These are phyloP conservation scores for Drosophila pseudotalamancana DNA, from an alignment of 2,888 invertebrate species.

Conservation along the genomic window DNA sequence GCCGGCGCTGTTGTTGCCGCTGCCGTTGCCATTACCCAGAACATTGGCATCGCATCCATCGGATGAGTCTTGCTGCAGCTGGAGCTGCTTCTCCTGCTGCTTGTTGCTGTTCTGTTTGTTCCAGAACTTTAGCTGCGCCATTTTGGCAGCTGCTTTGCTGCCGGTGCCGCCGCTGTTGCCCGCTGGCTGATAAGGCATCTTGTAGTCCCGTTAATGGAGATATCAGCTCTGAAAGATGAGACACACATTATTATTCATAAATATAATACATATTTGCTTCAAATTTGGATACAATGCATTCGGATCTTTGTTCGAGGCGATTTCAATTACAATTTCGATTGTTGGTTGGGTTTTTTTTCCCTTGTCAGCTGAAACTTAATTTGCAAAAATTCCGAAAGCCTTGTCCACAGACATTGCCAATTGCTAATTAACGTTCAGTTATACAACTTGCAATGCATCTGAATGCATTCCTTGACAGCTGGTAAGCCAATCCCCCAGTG, in stretches of 20 bases:
- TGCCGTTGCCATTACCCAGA: conserved; percentile 85
- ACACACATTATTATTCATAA: background rate
- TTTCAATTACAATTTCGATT: conserved; percentile 6
- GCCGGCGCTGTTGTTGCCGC: conserved; percentile 73
- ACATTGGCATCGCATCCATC: conserved; percentile 84
- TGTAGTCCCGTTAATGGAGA: background rate
- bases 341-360: conserved; percentile 52
- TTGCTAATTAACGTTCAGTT: conserved; percentile 58
- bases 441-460: conserved; percentile 47
- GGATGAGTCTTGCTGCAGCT: conserved; percentile 54
- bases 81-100: conserved; percentile 64
- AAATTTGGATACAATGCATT: background rate
- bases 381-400: conserved; percentile 48
- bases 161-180: conserved; percentile 55
- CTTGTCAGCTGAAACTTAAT: conserved; percentile 42
- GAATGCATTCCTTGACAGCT: conserved; percentile 56
- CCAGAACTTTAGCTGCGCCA: conserved; percentile 89
- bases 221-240: conserved; percentile 22
- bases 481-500: conserved; percentile 62
- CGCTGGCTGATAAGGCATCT: conserved; percentile 71
- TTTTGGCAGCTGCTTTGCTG: conserved; percentile 79
- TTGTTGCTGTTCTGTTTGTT: conserved; percentile 86
- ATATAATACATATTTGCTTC: too few species aligned
- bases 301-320: conserved; percentile 14
- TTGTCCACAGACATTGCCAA: conserved; percentile 33